Evolutionary conservation across 35 echinoderm and acorn worm species (phyloP).

Genomic region (Anneissia japonica): DNA sequence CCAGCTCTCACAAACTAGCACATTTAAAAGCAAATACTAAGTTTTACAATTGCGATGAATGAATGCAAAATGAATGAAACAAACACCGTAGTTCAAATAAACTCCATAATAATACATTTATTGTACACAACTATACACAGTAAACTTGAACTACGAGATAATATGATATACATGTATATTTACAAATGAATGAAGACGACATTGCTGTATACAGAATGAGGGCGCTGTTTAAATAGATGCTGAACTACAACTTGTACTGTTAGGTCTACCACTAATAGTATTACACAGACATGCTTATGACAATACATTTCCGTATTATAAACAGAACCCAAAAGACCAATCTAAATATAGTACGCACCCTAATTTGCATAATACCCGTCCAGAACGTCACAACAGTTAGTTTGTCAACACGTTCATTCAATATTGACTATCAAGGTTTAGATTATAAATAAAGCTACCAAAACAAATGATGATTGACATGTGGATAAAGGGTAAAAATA

Average conservation of each 20-base stretch:
- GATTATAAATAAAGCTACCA: background rate
- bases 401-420: background rate
- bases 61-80: too few relatives aligned
- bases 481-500: background rate
- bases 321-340: background rate
- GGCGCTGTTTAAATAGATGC: background rate
- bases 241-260: background rate
- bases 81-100: background rate
- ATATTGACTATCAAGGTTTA: background rate
- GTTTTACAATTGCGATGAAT: too few relatives aligned
- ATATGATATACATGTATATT: background rate
- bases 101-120: slow-evolving; percentile 2
- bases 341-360: background rate
- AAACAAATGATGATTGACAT: background rate
- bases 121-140: background rate
- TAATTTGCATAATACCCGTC: slow-evolving; percentile 1
- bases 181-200: background rate
- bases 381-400: background rate
- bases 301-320: background rate
- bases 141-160: background rate
- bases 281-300: background rate
- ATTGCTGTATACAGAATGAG: background rate
- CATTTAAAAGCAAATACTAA: too few relatives aligned
- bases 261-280: slow-evolving; percentile 1
- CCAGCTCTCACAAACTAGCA: too few relatives aligned